These are phyloP conservation scores for Tauraco erythrolophus DNA, from an alignment of 2,113 vertebrate species.

Conservation along the genomic window DNA sequence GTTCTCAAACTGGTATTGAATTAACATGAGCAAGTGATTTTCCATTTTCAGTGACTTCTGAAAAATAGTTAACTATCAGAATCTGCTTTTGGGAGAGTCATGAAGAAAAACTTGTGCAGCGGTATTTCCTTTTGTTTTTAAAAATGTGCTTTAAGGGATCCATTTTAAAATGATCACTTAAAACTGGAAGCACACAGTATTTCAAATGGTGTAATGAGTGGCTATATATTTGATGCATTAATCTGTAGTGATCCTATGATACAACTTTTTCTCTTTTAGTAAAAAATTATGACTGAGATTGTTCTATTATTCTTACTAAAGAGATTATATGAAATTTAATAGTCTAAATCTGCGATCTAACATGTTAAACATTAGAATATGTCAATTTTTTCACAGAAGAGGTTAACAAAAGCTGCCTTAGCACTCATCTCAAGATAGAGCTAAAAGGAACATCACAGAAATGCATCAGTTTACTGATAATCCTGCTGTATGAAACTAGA, in stretches of 20 bases:
- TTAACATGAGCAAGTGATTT: not conserved
- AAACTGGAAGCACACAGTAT: not conserved
- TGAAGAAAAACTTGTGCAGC: not conserved
- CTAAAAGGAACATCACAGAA: not conserved
- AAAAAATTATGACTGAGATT: not conserved
- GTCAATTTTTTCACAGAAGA: not conserved
- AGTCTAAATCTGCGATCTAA: not conserved
- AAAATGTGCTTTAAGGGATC: no score
- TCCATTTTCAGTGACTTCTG: not conserved
- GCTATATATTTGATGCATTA: not conserved
- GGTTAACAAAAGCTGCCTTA: not conserved
- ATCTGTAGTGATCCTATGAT: not conserved
- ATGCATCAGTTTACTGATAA: constrained; percentile 7
- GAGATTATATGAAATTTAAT: not conserved
- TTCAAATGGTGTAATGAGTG: not conserved
- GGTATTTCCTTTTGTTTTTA: constrained; percentile 27
- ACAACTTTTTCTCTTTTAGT: not conserved
- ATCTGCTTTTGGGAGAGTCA: not conserved
- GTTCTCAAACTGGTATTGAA: not conserved
- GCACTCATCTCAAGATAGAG: not conserved
- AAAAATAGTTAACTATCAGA: not conserved
- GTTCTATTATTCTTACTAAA: not conserved
- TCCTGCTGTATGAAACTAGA: constrained; percentile 29
- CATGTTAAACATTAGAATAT: not conserved
- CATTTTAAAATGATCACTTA: no score